Conservation (phyloP, 2,888 invertebrate species). For the Hydropsyche betteni region DNA sequence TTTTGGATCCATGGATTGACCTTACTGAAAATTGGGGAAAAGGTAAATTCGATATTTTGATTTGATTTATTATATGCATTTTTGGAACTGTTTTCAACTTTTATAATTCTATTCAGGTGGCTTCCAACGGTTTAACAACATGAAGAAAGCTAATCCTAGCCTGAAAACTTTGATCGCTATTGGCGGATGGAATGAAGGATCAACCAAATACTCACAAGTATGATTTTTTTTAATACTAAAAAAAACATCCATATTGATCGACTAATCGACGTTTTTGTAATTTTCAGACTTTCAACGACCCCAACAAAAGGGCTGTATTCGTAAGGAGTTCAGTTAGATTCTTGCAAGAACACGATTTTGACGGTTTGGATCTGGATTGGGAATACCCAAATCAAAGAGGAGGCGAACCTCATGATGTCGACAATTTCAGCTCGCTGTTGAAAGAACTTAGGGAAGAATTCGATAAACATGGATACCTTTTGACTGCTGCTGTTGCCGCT, state of each 20-base stretch:
- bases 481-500: conserved; percentile 71
- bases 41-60: conserved; percentile 33
- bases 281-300: conserved; percentile 56
- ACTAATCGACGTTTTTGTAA: background rate
- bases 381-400: conserved; percentile 66
- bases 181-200: conserved; percentile 77
- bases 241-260: background rate
- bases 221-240: conserved; percentile 49
- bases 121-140: conserved; percentile 64
- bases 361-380: conserved; percentile 80
- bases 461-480: conserved; percentile 62
- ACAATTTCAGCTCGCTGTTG: conserved; percentile 65
- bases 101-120: conserved; percentile 59
- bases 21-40: conserved; percentile 69
- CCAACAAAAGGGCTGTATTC: conserved; percentile 63
- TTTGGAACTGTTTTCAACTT: background rate
- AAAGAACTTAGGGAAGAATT: conserved; percentile 68
- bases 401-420: conserved; percentile 57
- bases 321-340: conserved; percentile 67
- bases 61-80: background rate
- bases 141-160: conserved; percentile 64
- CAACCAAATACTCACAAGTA: conserved; percentile 67
- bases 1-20: conserved; percentile 72
- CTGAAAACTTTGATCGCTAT: conserved; percentile 71
- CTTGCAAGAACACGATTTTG: conserved; percentile 68